Conservation (phyloP, 2,797 vertebrate species). For the Numenius phaeopus region DNA sequence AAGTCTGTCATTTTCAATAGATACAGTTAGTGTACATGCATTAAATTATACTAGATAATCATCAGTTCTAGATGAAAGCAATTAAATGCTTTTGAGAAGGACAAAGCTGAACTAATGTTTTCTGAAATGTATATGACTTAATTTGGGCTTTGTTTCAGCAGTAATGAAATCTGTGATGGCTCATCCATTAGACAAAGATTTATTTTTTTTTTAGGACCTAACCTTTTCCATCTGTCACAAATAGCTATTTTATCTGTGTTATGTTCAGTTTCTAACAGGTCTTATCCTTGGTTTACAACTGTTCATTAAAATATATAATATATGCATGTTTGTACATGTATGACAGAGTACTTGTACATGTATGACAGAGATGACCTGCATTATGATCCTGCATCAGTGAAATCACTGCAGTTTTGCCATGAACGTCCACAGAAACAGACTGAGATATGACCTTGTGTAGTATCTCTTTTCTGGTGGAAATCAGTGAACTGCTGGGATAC, state of each 20-base stretch:
- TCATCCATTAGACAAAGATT: neutral
- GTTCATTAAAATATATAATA: fast-evolving
- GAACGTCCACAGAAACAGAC: neutral
- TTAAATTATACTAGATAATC: neutral
- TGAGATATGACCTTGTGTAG: fast-evolving
- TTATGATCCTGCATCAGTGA: neutral
- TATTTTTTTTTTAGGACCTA: neutral
- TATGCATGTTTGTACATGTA: neutral
- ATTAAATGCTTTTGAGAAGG: neutral
- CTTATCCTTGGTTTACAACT: neutral
- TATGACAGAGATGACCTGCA: fast-evolving
- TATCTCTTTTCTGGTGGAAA: neutral
- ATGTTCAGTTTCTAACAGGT: neutral
- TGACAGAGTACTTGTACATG: neutral
- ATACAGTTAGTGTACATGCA: neutral
- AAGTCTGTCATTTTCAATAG: neutral
- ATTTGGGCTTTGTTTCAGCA: neutral
- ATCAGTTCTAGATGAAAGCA: neutral
- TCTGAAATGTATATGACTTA: neutral
- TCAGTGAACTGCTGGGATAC: neutral
- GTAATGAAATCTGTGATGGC: neutral
- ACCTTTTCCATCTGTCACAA: neutral
- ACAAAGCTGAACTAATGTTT: neutral
- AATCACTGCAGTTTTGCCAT: neutral
- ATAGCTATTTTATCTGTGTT: neutral